Percentiles rank a stretch among this genome's conserved stretches.
These are phyloP conservation scores for Anser brachyrhynchus DNA, from an alignment of 2,113 vertebrate species.

Conservation along the genomic window DNA sequence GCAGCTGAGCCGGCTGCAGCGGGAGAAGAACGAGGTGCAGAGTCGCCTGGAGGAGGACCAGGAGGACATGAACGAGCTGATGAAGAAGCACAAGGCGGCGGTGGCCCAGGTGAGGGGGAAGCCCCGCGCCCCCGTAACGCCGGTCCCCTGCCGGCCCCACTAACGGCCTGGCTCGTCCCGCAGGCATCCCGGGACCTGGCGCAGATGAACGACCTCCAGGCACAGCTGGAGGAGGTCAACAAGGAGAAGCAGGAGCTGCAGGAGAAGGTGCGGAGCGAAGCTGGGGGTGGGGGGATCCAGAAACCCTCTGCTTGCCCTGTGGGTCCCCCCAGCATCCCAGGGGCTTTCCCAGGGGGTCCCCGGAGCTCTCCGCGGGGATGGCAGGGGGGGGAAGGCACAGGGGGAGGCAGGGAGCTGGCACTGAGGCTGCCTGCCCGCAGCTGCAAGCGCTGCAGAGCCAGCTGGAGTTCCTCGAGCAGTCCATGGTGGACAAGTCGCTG, in stretches of 20 bases:
- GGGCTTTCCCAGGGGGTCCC: neutral
- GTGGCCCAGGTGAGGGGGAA: slow-evolving; percentile 87
- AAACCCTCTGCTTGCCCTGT: accelerated
- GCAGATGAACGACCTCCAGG: slow-evolving; percentile 95
- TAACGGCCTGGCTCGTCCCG: neutral
- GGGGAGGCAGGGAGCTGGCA: neutral
- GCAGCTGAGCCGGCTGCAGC: slow-evolving; percentile 94
- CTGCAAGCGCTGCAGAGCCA: slow-evolving; percentile 94
- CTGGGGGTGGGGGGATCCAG: accelerated
- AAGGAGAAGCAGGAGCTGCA: slow-evolving; percentile 97
- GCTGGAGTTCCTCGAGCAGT: slow-evolving; percentile 95
- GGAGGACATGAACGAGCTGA: slow-evolving; percentile 97
- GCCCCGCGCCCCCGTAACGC: accelerated
- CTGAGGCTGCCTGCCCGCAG: slow-evolving; percentile 62
- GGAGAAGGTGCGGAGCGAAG: slow-evolving; percentile 85
- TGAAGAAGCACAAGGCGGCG: slow-evolving; percentile 98
- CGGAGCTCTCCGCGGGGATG: neutral
- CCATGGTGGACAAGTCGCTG: slow-evolving; percentile 97
- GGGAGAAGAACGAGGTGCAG: slow-evolving; percentile 96
- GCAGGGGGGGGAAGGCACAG: neutral
- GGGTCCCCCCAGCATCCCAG: accelerated
- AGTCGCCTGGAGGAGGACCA: slow-evolving; percentile 96
- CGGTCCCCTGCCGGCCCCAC: neutral
- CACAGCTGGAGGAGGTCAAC: slow-evolving; percentile 90
- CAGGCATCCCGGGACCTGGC: slow-evolving; percentile 93